Percentiles rank a stretch among this genome's conserved stretches.
These are phyloP conservation scores for Cephus pulcher DNA, from an alignment of 2,888 invertebrate genomes.

Conservation along the genomic window DNA sequence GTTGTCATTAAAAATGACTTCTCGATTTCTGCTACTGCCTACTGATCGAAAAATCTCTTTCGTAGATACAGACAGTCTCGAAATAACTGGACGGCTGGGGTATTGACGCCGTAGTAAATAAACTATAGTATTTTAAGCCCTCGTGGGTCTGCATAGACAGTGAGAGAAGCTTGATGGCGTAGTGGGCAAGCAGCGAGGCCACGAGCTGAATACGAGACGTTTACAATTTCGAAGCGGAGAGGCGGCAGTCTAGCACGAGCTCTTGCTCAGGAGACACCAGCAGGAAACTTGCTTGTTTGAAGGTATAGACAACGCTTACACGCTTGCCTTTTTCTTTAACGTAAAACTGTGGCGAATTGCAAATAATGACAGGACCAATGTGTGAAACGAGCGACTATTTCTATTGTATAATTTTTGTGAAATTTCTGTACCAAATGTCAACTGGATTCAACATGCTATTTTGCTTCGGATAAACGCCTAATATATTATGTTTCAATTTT, in stretches of 20 bases:
- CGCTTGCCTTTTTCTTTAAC: slow-evolving; percentile 15
- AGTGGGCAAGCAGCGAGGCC: slow-evolving; percentile 28
- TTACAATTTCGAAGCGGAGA: slow-evolving; percentile 45
- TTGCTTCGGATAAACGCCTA: background rate
- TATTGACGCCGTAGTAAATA: slow-evolving; percentile 6
- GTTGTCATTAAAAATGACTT: background rate
- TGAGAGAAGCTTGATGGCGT: slow-evolving; percentile 22
- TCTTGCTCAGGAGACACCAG: slow-evolving; percentile 61
- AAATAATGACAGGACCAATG: background rate
- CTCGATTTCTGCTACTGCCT: background rate
- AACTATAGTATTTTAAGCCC: slow-evolving; percentile 9
- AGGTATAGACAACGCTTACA: slow-evolving; percentile 37
- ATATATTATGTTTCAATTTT: background rate
- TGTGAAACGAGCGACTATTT: background rate
- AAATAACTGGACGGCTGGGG: background rate
- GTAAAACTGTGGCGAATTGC: slow-evolving; percentile 17
- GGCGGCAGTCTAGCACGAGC: slow-evolving; percentile 63
- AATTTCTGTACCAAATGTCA: background rate
- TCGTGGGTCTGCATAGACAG: slow-evolving; percentile 12
- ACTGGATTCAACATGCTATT: background rate
- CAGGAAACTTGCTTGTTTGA: slow-evolving; percentile 55
- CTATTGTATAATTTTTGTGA: background rate
- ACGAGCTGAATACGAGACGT: slow-evolving; percentile 36
- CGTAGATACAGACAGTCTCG: background rate
- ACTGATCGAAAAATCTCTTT: background rate